A percentile compares a stretch with the other conserved stretches of the same genome.
phyloP scores from a whole-genome alignment of 1,140 invertebrate genomes.

The Sitophilus oryzae region DNA sequence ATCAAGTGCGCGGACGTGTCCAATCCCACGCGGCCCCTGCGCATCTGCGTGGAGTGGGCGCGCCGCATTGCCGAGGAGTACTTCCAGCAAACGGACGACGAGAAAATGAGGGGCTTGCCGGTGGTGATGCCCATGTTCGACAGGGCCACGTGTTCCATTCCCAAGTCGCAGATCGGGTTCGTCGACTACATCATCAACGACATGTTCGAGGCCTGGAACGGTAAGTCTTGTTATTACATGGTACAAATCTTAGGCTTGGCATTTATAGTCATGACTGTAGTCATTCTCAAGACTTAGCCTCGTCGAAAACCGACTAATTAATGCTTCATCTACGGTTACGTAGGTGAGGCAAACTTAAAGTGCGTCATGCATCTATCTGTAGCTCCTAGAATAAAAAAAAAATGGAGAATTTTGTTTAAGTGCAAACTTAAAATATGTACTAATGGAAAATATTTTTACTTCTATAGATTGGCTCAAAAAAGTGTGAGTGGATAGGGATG shows the following conservation, averaged over 20 bases:
- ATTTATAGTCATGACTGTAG: too few relatives aligned
- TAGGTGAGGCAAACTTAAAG: too few relatives aligned
- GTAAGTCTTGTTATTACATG: too few relatives aligned
- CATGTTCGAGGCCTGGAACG: conserved; percentile 96
- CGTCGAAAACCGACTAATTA: conserved; percentile 8
- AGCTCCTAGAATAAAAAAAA: too few relatives aligned
- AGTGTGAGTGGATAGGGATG: too few relatives aligned
- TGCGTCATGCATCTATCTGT: too few relatives aligned
- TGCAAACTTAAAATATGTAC: too few relatives aligned
- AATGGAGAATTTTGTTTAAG: too few relatives aligned
- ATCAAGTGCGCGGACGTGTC: conserved; percentile 97
- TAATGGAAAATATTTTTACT: too few relatives aligned
- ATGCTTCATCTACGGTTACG: too few relatives aligned
- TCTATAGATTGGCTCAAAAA: too few relatives aligned
- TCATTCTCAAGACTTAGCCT: background rate
- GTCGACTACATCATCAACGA: conserved; percentile 94
- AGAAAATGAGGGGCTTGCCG: conserved; percentile 75
- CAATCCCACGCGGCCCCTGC: conserved; percentile 81
- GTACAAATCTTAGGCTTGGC: too few relatives aligned
- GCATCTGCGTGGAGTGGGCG: conserved; percentile 87
- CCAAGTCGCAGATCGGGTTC: conserved; percentile 94
- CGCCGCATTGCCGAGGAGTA: conserved; percentile 87
- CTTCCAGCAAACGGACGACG: conserved; percentile 89
- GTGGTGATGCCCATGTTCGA: conserved; percentile 98
- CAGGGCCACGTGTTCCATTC: conserved; percentile 84